A percentile compares a stretch with the other conserved stretches of the same genome.
These are phyloP conservation scores for Staurois parvus DNA, from an alignment of 2,797 vertebrate genomes.

Conservation along the genomic window DNA sequence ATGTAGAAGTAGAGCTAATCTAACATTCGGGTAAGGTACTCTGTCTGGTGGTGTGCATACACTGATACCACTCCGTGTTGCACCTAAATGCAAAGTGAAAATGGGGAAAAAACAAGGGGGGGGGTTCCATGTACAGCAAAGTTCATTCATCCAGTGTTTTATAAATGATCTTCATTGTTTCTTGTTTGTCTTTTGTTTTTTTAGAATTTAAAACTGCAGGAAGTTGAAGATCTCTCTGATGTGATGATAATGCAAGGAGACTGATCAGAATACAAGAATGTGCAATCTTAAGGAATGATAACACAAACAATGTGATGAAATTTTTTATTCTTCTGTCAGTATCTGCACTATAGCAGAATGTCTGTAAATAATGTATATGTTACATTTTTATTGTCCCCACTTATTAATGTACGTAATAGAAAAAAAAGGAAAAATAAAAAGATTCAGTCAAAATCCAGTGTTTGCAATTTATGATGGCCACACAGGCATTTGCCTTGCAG, in stretches of 20 bases:
- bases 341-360: constrained; percentile 1
- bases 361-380: constrained; percentile 60
- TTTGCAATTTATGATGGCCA: constrained; percentile 5
- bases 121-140: too few relatives aligned
- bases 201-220: constrained; percentile 89
- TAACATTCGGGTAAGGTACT: too few relatives aligned
- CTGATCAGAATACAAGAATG: constrained; percentile 65
- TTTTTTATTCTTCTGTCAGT: constrained; percentile 4
- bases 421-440: constrained; percentile 44
- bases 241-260: constrained; percentile 84
- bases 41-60: too few relatives aligned
- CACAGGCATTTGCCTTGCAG: constrained; percentile 1
- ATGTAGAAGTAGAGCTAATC: too few relatives aligned
- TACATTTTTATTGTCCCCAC: constrained; percentile 1
- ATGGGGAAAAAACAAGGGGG: too few relatives aligned
- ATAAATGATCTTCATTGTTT: neutral
- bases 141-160: too few relatives aligned
- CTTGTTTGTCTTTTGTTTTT: too few relatives aligned
- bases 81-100: too few relatives aligned
- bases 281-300: neutral
- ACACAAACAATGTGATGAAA: neutral
- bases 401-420: constrained; percentile 6
- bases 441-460: constrained; percentile 28
- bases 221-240: constrained; percentile 88
- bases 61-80: too few relatives aligned